A percentile compares a stretch with the other conserved stretches of the same genome.
Evolutionary conservation across 2,113 vertebrate species (phyloP).

Genomic region (Cervus canadensis): DNA sequence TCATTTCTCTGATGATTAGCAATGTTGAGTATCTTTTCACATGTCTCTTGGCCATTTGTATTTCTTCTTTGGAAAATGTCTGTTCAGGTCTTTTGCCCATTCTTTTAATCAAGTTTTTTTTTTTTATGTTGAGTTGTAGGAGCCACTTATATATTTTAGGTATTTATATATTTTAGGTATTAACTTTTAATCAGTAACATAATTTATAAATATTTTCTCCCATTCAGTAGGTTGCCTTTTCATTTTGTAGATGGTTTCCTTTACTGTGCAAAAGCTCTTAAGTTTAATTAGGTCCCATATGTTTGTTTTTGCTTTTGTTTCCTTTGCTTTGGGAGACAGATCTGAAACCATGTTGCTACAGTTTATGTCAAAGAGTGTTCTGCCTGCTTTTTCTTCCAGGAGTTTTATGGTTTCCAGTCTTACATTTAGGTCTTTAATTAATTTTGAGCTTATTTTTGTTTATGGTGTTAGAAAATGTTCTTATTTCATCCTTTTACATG

Average conservation of each 20-base stretch:
- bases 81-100: background rate
- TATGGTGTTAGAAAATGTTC: background rate
- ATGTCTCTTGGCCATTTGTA: background rate
- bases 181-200: background rate
- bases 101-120: background rate
- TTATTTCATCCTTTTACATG: background rate
- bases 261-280: background rate
- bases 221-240: background rate
- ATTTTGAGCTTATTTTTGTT: background rate
- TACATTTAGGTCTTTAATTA: background rate
- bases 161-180: background rate
- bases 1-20: background rate
- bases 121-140: background rate
- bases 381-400: background rate
- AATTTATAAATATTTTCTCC: background rate
- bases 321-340: background rate
- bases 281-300: background rate
- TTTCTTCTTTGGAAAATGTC: background rate
- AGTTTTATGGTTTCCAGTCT: background rate
- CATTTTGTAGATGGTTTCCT: background rate
- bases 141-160: background rate
- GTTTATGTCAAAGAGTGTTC: background rate
- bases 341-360: background rate
- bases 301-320: background rate
- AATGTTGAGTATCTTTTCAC: background rate